These are phyloP conservation scores for Battus philenor DNA, from an alignment of 1,140 invertebrate genomes.

Conservation along the genomic window DNA sequence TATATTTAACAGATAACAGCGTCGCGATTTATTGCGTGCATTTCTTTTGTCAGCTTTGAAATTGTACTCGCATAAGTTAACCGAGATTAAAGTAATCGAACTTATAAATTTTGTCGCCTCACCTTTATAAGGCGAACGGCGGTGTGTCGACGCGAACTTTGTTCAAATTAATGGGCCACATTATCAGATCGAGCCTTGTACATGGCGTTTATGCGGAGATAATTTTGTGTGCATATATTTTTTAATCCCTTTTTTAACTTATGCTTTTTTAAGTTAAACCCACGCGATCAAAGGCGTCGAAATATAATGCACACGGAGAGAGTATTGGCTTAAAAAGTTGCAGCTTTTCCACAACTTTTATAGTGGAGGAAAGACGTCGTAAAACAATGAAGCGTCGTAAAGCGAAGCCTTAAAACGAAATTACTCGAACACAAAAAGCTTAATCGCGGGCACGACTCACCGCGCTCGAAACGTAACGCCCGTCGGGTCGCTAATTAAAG, in stretches of 20 bases:
- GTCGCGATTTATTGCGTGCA: conserved; percentile 70
- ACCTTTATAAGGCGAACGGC: conserved; percentile 68
- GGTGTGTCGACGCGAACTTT: conserved; percentile 72
- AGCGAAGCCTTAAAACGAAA: conserved; percentile 32
- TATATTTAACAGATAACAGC: conserved; percentile 67
- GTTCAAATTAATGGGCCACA: conserved; percentile 72
- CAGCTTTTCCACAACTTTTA: conserved; percentile 13
- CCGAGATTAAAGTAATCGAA: conserved; percentile 76
- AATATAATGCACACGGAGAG: conserved; percentile 23
- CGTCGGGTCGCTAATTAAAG: conserved; percentile 56
- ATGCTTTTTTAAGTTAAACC: conserved; percentile 36
- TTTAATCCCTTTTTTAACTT: conserved; percentile 62
- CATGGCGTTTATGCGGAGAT: conserved; percentile 73
- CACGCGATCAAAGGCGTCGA: conserved; percentile 43
- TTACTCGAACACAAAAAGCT: conserved; percentile 34
- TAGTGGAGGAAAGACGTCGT: conserved; percentile 19
- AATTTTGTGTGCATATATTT: conserved; percentile 65
- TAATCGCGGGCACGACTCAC: conserved; percentile 35
- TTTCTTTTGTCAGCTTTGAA: conserved; percentile 76
- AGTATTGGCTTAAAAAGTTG: conserved; percentile 4
- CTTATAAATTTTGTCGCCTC: conserved; percentile 76
- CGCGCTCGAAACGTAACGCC: conserved; percentile 37
- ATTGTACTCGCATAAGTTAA: conserved; percentile 75
- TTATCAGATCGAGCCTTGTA: conserved; percentile 71
- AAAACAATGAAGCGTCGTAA: conserved; percentile 50